phyloP scores from a whole-genome alignment of 2,888 invertebrate genomes.

The Athrips mouffetella region DNA sequence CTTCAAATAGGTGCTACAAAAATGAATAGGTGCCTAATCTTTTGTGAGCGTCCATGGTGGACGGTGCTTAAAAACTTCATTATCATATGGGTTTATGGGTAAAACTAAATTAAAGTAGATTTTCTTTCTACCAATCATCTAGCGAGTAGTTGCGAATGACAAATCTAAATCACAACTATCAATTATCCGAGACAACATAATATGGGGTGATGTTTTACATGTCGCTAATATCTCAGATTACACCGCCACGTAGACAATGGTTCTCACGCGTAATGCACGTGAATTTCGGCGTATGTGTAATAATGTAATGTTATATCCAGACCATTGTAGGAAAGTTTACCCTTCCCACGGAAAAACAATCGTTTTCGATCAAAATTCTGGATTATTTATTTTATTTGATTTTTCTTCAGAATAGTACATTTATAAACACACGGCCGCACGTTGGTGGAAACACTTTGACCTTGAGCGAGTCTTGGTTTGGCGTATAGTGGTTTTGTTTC shows the following conservation, averaged over 20 bases:
- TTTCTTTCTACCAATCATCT: no score
- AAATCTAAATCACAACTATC: neutral
- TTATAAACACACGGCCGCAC: no score
- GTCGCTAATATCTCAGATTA: slow-evolving; percentile 44
- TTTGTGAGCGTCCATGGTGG: no score
- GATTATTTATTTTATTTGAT: slow-evolving; percentile 4
- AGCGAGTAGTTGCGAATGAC: no score
- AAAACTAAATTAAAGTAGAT: no score
- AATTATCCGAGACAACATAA: slow-evolving; percentile 24
- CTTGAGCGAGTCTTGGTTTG: no score
- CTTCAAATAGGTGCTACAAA: no score
- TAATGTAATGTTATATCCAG: slow-evolving; percentile 59
- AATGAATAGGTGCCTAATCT: no score
- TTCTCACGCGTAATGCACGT: slow-evolving; percentile 68
- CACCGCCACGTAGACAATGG: slow-evolving; percentile 62
- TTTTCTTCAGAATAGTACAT: neutral
- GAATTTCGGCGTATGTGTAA: slow-evolving; percentile 61
- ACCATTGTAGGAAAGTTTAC: slow-evolving; percentile 54
- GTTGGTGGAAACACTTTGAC: no score
- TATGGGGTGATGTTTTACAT: slow-evolving; percentile 18
- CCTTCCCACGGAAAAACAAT: slow-evolving; percentile 49
- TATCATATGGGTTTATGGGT: no score
- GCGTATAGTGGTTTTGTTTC: no score
- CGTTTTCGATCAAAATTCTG: slow-evolving; percentile 2
- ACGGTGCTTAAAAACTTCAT: no score